phyloP scores from a whole-genome alignment of 2,888 invertebrate species.

The Orthosia gracilis region DNA sequence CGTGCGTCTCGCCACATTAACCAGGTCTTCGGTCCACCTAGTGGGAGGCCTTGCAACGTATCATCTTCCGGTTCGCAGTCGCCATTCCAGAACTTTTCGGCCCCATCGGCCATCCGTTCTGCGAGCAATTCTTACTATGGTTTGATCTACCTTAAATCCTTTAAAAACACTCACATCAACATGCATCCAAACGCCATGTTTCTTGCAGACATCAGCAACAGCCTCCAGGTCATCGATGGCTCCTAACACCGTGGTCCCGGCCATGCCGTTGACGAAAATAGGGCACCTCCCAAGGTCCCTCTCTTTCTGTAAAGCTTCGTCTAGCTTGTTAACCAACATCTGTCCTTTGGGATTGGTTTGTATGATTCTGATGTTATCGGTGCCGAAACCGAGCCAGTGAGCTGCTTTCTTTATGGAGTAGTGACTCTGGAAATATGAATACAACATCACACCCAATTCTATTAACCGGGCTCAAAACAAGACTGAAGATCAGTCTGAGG shows the following conservation, averaged over 20 bases:
- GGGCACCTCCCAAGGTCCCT: conserved; percentile 90
- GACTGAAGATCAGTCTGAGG: too few species aligned
- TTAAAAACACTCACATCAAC: conserved; percentile 92
- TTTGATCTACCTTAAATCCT: too few species aligned
- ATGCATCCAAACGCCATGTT: conserved; percentile 95
- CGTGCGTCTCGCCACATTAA: too few species aligned
- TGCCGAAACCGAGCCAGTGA: conserved; percentile 96
- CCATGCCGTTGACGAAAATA: conserved; percentile 94
- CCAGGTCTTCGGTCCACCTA: too few species aligned
- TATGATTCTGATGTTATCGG: conserved; percentile 93
- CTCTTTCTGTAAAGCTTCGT: conserved; percentile 89
- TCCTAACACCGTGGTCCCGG: conserved; percentile 96
- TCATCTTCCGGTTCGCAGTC: too few species aligned
- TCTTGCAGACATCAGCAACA: conserved; percentile 93
- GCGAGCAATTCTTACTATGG: too few species aligned
- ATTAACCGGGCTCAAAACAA: not conserved
- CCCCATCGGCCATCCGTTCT: too few species aligned
- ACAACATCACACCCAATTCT: not conserved
- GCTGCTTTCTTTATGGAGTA: conserved; percentile 96
- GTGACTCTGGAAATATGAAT: conserved; percentile 91
- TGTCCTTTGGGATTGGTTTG: conserved; percentile 93
- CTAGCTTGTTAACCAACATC: conserved; percentile 92
- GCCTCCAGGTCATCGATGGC: conserved; percentile 94
- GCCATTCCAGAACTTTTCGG: too few species aligned
- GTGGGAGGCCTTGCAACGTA: too few species aligned